Conservation (phyloP, 2,888 invertebrate genomes). For the Poecilobothrus nobilitatus region DNA sequence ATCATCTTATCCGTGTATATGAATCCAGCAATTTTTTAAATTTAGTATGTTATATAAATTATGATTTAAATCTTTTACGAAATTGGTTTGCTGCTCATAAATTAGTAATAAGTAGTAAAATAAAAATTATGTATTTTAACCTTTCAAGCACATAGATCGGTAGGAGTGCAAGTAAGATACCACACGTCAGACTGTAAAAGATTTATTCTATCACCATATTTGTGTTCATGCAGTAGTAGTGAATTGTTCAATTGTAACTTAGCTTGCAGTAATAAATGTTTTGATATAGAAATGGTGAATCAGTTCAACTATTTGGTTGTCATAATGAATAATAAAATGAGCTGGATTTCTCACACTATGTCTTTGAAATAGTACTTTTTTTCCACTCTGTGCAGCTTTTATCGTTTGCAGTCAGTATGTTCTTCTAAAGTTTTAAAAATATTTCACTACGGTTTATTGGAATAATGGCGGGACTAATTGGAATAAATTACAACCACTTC, state of each 20-base stretch:
- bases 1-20: constrained; percentile 10
- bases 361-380: neutral
- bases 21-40: no score
- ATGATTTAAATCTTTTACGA: no score
- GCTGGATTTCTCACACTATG: neutral
- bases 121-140: constrained; percentile 12
- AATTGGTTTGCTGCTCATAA: constrained; percentile 7
- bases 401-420: neutral
- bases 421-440: neutral
- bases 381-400: neutral
- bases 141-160: neutral
- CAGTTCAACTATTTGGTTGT: constrained; percentile 8
- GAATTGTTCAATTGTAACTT: neutral
- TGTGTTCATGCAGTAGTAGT: neutral
- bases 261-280: neutral
- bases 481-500: no score
- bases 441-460: neutral
- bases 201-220: constrained; percentile 9
- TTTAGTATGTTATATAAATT: no score
- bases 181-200: constrained; percentile 8
- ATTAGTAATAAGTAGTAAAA: constrained; percentile 7
- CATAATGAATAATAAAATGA: neutral
- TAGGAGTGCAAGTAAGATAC: neutral
- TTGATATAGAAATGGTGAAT: constrained; percentile 10
- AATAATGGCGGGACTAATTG: neutral